phyloP scores from a whole-genome alignment of 2,797 vertebrate species.

The Enteromius argenteus region DNA sequence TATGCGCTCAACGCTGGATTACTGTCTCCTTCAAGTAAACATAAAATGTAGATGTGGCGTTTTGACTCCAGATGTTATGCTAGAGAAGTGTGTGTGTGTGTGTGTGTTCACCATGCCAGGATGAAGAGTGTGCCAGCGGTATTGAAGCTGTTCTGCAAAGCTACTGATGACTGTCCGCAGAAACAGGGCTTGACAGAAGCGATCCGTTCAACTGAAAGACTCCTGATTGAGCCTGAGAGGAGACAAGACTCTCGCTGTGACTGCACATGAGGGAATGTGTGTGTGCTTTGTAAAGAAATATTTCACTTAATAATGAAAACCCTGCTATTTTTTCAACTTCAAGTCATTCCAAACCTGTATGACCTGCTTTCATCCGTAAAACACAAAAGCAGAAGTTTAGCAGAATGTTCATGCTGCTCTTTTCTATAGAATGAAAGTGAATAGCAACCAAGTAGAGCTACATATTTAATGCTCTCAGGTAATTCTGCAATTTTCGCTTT shows the following conservation, averaged over 20 bases:
- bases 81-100: slow-evolving; percentile 59
- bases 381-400: neutral
- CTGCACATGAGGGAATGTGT: neutral
- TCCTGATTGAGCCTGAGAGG: slow-evolving; percentile 37
- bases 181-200: slow-evolving; percentile 66
- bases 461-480: neutral
- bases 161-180: slow-evolving; percentile 71
- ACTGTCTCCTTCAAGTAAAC: slow-evolving; percentile 61
- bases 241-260: slow-evolving; percentile 4
- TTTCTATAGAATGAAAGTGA: neutral
- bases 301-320: neutral
- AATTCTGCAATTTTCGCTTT: neutral
- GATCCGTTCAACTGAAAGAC: slow-evolving; percentile 47
- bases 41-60: slow-evolving; percentile 69
- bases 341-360: neutral
- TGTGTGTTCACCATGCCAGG: slow-evolving; percentile 43
- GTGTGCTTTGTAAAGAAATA: neutral
- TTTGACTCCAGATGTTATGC: slow-evolving; percentile 66
- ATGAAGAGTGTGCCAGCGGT: slow-evolving; percentile 47
- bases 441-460: neutral
- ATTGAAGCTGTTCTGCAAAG: slow-evolving; percentile 55
- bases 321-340: neutral
- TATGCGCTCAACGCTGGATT: slow-evolving; percentile 63
- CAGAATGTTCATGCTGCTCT: neutral
- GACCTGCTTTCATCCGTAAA: neutral